Percentiles rank a stretch among this genome's conserved stretches.
Conservation (phyloP, 2,113 vertebrate genomes). For the Otocyon megalotis region DNA sequence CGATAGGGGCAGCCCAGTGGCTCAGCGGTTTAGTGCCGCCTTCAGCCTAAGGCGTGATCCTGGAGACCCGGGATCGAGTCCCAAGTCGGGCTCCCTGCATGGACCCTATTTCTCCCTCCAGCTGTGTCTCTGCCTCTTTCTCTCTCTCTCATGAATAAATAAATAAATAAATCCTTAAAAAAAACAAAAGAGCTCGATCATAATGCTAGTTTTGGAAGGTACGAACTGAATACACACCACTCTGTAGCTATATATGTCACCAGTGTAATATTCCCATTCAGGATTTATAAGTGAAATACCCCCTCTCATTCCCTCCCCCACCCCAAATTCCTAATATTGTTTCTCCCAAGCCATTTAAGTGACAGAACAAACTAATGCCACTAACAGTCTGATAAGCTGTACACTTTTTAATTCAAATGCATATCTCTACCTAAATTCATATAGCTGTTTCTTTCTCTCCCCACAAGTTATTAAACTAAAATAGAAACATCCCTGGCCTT, state of each 20-base stretch:
- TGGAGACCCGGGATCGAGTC: too few relatives aligned
- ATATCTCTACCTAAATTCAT: constrained; percentile 47
- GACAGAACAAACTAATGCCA: background rate
- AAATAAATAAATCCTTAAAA: too few relatives aligned
- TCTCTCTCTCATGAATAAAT: too few relatives aligned
- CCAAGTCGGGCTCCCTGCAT: too few relatives aligned
- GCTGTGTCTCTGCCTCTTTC: too few relatives aligned
- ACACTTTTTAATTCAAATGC: constrained; percentile 54
- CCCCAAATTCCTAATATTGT: constrained; percentile 8
- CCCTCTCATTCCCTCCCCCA: background rate
- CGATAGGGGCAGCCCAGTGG: background rate
- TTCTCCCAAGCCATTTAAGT: background rate
- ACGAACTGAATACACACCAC: constrained; percentile 38
- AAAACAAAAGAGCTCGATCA: constrained; percentile 43
- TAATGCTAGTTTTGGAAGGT: constrained; percentile 38
- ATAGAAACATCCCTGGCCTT: constrained; percentile 51
- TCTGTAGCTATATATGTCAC: constrained; percentile 35
- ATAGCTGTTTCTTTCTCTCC: constrained; percentile 13
- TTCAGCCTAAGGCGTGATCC: too few relatives aligned
- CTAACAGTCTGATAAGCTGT: constrained; percentile 9
- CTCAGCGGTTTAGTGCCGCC: too few relatives aligned
- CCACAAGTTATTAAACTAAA: constrained; percentile 61
- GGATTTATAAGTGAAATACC: constrained; percentile 27
- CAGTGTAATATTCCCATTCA: background rate
- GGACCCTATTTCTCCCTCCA: too few relatives aligned